Base-by-base conservation (phyloP, 1,140 invertebrate species). In the Nixonia krombeini region DNA sequence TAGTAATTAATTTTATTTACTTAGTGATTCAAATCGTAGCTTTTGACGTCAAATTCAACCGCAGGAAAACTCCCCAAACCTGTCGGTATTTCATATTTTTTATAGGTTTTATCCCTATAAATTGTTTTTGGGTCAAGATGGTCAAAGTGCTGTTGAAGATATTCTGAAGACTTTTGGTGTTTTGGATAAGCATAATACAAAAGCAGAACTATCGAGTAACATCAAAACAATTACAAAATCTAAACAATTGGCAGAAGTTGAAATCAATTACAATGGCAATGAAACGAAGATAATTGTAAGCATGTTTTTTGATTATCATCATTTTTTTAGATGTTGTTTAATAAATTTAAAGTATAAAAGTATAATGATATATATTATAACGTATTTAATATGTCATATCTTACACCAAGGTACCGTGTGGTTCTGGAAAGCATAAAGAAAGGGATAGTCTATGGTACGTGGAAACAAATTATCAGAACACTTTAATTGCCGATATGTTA, bases 91-190 rank as follows among this genome's bases (percentile, higher is more conserved):
- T 69, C 87, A 91, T 41, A 74, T 94, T 0, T 81, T 97, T 18
- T 88, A 90, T 52, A 86, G 91, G 13, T 82, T 96, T 7, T 98
- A 97, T 85, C 96, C 96, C 0, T 94, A 93, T 72, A 88, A 92
- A 49, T 83, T 89, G 5, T 92, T 97, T 77, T 78, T 96, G 35
- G 88, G 89, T 13, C 86, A 87, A 66, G 94, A 96, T 35, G 90
- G 91, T 7, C 87, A 87, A 51, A 88, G 87, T 31, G 90, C 91
- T 1, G 90, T 95, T 0, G 86, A 90, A 65, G 87, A 87, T 42
- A 87, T 93, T 4, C 80, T 95, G 10, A 72, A 85, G 8, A 90
- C 88, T 6, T 89, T 93, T 44, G 84, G 87, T 9, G 80, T 92
- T 9, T 69, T 86, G 10, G 28, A 73, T 23, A 38, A 61, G 41